Evolutionary conservation across 2,888 invertebrate species (phyloP).

Genomic region (Plutella xylostella): DNA sequence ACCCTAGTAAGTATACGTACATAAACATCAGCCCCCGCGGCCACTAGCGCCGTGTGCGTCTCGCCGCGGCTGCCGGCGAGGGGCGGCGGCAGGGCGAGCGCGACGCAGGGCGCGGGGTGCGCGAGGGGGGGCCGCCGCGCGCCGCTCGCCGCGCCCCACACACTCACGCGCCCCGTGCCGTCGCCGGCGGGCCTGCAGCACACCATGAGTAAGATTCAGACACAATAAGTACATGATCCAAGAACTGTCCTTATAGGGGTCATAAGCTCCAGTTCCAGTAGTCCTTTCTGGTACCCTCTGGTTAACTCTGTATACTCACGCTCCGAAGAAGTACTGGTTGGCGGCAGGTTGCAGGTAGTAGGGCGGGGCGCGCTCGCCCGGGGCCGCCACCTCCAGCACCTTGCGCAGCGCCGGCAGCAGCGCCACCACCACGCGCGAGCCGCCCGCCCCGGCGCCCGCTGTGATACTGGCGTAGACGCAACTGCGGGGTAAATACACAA

Average conservation of each 20-base stretch:
- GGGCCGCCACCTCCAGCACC: no score
- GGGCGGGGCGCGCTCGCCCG: not conserved
- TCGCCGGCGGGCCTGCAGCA: not conserved
- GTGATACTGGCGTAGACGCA: no score
- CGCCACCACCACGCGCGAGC: not conserved
- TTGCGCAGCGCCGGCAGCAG: not conserved
- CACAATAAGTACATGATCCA: not conserved
- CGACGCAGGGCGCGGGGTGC: not conserved
- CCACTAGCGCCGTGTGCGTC: no score
- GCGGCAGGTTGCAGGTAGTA: no score
- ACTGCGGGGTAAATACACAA: no score
- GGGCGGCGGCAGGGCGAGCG: not conserved
- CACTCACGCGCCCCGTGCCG: not conserved
- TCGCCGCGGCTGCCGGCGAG: no score
- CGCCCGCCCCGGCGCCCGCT: not conserved
- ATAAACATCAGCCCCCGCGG: no score
- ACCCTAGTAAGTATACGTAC: no score
- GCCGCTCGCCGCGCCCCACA: not conserved
- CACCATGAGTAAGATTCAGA: not conserved
- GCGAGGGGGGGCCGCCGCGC: not conserved
- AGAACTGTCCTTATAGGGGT: not conserved
- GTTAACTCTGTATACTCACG: no score
- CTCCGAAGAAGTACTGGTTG: no score
- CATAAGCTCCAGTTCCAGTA: not conserved
- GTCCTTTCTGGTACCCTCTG: no score